phyloP scores from a whole-genome alignment of 2,797 vertebrate genomes.

The Melanitta fusca region DNA sequence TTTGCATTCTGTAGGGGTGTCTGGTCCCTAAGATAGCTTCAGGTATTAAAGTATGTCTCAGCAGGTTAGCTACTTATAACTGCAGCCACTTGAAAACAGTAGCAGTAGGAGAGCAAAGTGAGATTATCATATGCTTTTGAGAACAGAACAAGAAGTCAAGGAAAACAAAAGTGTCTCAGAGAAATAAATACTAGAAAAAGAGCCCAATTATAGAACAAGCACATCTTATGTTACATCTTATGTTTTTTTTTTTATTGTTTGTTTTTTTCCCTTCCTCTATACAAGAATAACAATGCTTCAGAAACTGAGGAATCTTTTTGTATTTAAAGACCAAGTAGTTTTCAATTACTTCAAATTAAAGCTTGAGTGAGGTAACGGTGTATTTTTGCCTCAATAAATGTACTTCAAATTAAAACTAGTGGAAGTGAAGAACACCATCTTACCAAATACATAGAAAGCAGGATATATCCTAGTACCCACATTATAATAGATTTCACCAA shows the following conservation, averaged over 20 bases:
- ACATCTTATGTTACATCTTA: background rate
- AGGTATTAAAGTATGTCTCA: slow-evolving; percentile 42
- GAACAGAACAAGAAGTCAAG: slow-evolving; percentile 20
- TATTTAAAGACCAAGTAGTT: slow-evolving; percentile 17
- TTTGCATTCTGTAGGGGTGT: background rate
- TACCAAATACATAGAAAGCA: background rate
- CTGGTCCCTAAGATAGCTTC: background rate
- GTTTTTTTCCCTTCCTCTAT: background rate
- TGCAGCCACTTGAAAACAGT: slow-evolving; percentile 46
- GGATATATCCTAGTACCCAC: background rate
- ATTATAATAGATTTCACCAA: background rate
- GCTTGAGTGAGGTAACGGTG: background rate
- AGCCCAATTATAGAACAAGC: slow-evolving; percentile 2
- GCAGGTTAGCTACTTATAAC: slow-evolving; percentile 46
- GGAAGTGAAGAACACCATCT: background rate
- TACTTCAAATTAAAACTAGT: background rate
- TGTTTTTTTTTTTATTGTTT: too few species aligned
- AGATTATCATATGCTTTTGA: slow-evolving; percentile 30
- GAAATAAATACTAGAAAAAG: slow-evolving; percentile 39
- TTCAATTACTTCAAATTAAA: slow-evolving; percentile 21
- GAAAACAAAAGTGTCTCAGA: slow-evolving; percentile 36
- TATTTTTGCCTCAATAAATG: background rate
- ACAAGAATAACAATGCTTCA: background rate
- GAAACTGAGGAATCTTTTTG: background rate
- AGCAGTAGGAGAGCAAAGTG: slow-evolving; percentile 41